Percentiles rank a stretch among this genome's conserved stretches.
phyloP scores from a whole-genome alignment of 2,888 invertebrate species.

The Ophion costatus region DNA sequence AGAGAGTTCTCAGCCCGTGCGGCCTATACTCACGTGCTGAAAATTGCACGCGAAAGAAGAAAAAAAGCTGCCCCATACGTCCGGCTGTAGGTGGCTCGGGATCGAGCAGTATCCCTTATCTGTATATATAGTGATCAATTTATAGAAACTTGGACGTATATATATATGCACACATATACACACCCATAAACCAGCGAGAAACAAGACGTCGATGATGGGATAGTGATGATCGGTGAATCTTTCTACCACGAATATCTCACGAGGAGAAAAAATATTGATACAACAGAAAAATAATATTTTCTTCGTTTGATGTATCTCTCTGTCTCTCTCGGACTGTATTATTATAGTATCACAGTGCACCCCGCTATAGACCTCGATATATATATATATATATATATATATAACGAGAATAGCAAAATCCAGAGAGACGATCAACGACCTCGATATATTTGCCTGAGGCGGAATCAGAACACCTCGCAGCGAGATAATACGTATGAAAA shows the following conservation, averaged over 20 bases:
- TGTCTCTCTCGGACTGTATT: constrained; percentile 34
- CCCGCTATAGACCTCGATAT: constrained; percentile 59
- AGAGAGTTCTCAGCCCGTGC: constrained; percentile 1
- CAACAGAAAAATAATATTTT: constrained; percentile 15
- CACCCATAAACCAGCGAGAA: neutral
- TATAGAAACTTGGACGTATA: constrained; percentile 40
- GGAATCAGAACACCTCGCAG: constrained; percentile 58
- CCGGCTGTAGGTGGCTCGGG: constrained; percentile 10
- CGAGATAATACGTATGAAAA: constrained; percentile 45
- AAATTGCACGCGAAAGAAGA: constrained; percentile 45
- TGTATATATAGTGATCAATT: neutral
- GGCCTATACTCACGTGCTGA: constrained; percentile 21
- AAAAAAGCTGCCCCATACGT: constrained; percentile 24
- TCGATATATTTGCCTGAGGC: constrained; percentile 58
- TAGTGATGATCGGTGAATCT: constrained; percentile 10
- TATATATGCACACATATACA: neutral
- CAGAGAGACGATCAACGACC: constrained; percentile 61
- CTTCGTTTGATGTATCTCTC: constrained; percentile 52
- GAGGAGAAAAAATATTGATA: constrained; percentile 2
- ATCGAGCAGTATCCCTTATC: neutral
- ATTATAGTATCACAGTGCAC: constrained; percentile 41
- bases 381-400: constrained; percentile 1
- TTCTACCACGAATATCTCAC: constrained; percentile 10
- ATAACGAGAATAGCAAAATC: constrained; percentile 52
- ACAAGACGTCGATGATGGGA: constrained; percentile 38